Base-by-base conservation (phyloP, 92 coral and sea anemone genomes). In the Actinernus sp. region DNA sequence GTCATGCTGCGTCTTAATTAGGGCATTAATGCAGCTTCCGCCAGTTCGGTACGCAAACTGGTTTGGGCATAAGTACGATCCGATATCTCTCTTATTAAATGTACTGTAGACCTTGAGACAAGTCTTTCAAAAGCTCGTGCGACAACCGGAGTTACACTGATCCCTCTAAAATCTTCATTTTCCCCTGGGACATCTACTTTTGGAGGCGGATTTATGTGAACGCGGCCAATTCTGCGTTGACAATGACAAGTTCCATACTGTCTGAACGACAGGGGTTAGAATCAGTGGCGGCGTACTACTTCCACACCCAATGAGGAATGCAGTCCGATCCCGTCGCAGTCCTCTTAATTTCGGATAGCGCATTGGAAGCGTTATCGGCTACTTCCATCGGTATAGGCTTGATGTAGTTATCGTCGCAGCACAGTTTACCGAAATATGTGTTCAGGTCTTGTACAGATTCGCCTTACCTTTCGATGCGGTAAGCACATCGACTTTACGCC, bases 301-400 rank as follows among this genome's bases (percentile, higher is more conserved):
- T 65, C 74, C 64, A 65, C 4, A 65, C 41, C 65, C 41, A 51
- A 50, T 16, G 49, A 28, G 74, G 45, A 27, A 63, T 26, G 8
- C 13, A 2, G 2, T 54, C 74, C 28, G 40, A 43, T 13, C 67
- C 41, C 38, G 61, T 30, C 18, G 34, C 43, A 25, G 74, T 65
- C 23, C 46, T 5, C 13, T 54, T 34, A 14, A 34, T 34, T 34
- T 34, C 8, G 14, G 41, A 6, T 6, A 34, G 41, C 8, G 41
- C 41, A 34, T 14, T 6, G 41, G 14, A 34, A 6, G 14, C 41
- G 6, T 34, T 34, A 14, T 34, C 41, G 8, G 8, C 41, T 6
- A 34, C 41, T 14, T 6, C 8, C 14, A 14, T 14, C 41, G 14
- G 14, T 34, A 14, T 14, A 34, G 41, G 41, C 14, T 14, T 6